These are phyloP conservation scores for Cataglyphis albicans DNA, from an alignment of 2,888 invertebrate species.

Conservation along the genomic window DNA sequence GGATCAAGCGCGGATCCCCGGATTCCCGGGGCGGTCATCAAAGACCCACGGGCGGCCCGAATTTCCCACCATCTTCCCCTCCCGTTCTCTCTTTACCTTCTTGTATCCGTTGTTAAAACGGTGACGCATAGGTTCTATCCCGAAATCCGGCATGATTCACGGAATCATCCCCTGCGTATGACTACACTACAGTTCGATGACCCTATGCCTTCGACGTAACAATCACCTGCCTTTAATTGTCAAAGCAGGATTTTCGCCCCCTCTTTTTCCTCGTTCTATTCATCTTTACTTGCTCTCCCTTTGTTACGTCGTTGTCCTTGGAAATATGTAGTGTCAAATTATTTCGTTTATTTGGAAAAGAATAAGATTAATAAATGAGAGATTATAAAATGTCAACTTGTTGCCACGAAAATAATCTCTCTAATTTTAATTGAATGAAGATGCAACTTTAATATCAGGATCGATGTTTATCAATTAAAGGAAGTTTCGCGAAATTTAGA, in stretches of 20 bases:
- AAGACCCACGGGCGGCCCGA: slow-evolving; percentile 37
- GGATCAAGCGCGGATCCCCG: slow-evolving; percentile 60
- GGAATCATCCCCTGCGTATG: slow-evolving; percentile 53
- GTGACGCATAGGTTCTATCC: slow-evolving; percentile 66
- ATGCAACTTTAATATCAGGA: slow-evolving; percentile 65
- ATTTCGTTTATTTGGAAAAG: background rate
- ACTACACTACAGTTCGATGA: slow-evolving; percentile 2
- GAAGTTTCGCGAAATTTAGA: slow-evolving; percentile 45
- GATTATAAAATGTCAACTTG: background rate
- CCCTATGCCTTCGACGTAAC: background rate
- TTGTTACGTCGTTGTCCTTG: too few species aligned
- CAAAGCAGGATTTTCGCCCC: background rate
- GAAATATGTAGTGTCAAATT: background rate
- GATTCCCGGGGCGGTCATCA: slow-evolving; percentile 50
- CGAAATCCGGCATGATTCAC: slow-evolving; percentile 65
- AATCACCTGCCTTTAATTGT: slow-evolving; percentile 25
- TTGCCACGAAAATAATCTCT: background rate
- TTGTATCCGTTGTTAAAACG: slow-evolving; percentile 58
- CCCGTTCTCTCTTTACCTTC: background rate
- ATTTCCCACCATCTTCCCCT: slow-evolving; percentile 1
- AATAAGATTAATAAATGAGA: slow-evolving; percentile 1
- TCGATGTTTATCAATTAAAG: slow-evolving; percentile 30
- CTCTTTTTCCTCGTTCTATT: slow-evolving; percentile 2
- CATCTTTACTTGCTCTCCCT: background rate
- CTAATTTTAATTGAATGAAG: slow-evolving; percentile 53